Percentiles rank a stretch among this genome's conserved stretches.
These are phyloP conservation scores for Mesocentrotus franciscanus DNA, from an alignment of 53 echinoderm and acorn worm species.

Conservation along the genomic window DNA sequence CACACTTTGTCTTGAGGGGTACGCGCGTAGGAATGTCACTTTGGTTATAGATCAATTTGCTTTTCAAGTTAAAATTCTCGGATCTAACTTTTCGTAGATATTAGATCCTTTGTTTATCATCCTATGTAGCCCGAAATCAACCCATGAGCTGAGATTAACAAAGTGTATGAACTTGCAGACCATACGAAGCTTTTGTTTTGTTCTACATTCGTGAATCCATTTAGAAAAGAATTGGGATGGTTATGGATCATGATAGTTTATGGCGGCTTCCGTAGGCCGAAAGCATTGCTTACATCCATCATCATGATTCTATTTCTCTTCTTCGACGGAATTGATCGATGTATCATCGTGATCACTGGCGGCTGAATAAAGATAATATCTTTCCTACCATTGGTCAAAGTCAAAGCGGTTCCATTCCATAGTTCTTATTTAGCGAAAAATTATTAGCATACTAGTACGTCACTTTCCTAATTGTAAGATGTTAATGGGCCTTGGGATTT, in stretches of 20 bases:
- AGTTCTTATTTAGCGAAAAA: background rate
- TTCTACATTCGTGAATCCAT: background rate
- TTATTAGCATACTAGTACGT: background rate
- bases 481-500: background rate
- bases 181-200: no score
- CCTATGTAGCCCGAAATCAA: no score
- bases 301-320: background rate
- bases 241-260: background rate
- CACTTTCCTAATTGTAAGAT: background rate
- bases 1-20: no score
- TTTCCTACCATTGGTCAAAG: background rate
- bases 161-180: no score
- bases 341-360: background rate
- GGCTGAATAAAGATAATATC: constrained; percentile 12
- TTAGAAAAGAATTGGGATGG: background rate
- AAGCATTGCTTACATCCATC: background rate
- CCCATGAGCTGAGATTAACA: no score
- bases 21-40: no score
- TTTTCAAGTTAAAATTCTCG: no score
- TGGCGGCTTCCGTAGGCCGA: background rate
- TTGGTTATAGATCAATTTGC: no score
- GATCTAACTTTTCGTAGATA: no score
- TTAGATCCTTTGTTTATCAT: no score
- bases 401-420: background rate
- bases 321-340: background rate